Evolutionary conservation across 2,113 vertebrate genomes (phyloP).

Genomic region (Colistium nudipinnis): DNA sequence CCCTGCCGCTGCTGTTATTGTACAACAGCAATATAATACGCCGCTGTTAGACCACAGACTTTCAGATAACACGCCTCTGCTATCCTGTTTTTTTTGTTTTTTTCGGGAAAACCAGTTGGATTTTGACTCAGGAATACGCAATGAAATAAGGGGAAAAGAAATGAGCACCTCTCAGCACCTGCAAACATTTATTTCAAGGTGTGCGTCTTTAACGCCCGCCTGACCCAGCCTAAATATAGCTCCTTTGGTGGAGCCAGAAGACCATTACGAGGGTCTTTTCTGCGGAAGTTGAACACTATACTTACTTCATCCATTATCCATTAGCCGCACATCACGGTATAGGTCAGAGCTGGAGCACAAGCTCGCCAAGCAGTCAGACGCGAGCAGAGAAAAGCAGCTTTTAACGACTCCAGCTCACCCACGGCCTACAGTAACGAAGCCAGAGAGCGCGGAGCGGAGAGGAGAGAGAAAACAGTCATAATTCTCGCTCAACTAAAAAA

Average conservation of each 20-base stretch:
- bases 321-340: constrained; percentile 70
- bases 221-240: constrained; percentile 49
- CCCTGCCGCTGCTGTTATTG: constrained; percentile 60
- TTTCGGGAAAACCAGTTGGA: constrained; percentile 1
- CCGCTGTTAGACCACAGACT: constrained; percentile 10
- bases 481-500: constrained; percentile 82
- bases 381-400: constrained; percentile 35
- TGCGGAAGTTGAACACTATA: constrained; percentile 62
- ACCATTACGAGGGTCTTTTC: constrained; percentile 57
- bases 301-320: constrained; percentile 80
- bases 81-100: constrained; percentile 7
- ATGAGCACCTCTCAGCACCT: background rate
- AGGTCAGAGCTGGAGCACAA: constrained; percentile 74
- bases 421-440: constrained; percentile 59
- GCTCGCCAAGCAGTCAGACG: constrained; percentile 58
- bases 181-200: background rate
- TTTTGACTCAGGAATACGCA: background rate
- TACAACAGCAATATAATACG: constrained; percentile 50
- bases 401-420: constrained; percentile 36
- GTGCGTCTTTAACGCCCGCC: background rate
- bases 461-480: constrained; percentile 75
- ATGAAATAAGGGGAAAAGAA: background rate
- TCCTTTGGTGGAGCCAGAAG: constrained; percentile 60
- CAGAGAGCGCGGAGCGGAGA: constrained; percentile 43
- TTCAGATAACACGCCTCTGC: background rate